phyloP scores from a whole-genome alignment of 2,888 invertebrate genomes.

The Choreutis nemorana region DNA sequence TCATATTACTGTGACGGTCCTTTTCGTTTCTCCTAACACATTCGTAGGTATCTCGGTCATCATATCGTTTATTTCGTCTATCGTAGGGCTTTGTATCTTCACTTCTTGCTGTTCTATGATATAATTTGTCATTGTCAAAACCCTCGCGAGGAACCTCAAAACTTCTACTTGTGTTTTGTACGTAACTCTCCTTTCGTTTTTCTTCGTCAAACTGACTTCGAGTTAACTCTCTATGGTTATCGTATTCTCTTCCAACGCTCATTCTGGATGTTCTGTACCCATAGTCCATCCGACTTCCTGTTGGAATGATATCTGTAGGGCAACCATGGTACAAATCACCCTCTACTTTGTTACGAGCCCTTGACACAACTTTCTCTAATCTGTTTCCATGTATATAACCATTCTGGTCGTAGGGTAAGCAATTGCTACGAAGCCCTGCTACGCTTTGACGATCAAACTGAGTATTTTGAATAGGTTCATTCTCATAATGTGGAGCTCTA shows the following conservation, averaged over 20 bases:
- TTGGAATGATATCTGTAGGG: conserved; percentile 20
- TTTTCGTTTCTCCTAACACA: too few relatives aligned
- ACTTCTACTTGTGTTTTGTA: conserved; percentile 42
- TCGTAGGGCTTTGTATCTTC: conserved; percentile 28
- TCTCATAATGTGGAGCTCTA: too few relatives aligned
- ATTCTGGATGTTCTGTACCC: conserved; percentile 18
- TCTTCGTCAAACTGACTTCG: conserved; percentile 26
- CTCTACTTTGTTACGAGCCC: conserved; percentile 16
- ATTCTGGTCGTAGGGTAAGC: conserved; percentile 26
- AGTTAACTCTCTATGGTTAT: conserved; percentile 13
- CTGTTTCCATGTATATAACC: conserved; percentile 28
- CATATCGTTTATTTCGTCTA: conserved; percentile 5
- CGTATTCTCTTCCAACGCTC: conserved; percentile 20
- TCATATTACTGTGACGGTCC: too few relatives aligned
- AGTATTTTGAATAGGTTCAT: too few relatives aligned
- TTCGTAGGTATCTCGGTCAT: conserved; percentile 10
- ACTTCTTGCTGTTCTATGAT: conserved; percentile 30
- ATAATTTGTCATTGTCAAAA: conserved; percentile 28
- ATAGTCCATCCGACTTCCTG: conserved; percentile 24
- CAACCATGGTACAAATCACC: conserved; percentile 25
- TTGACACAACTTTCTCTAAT: conserved; percentile 24
- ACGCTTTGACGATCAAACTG: too few relatives aligned
- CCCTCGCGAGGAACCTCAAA: conserved; percentile 34
- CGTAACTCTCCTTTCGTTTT: conserved; percentile 26
- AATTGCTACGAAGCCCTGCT: too few relatives aligned